These are phyloP conservation scores for Diuraphis noxia DNA, from an alignment of 1,140 invertebrate species.

Conservation along the genomic window DNA sequence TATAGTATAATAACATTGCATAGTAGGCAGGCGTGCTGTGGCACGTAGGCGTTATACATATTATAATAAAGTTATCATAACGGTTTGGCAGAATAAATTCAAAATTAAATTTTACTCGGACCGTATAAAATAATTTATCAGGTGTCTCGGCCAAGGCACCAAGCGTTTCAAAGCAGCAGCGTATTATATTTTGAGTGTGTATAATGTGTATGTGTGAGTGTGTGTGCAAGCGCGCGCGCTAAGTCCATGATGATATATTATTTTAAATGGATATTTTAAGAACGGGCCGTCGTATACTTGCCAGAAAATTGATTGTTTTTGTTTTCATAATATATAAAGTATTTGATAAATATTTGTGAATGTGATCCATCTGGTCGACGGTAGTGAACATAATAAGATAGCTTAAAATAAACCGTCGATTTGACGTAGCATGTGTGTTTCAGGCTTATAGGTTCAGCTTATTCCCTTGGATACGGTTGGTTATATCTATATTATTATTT, in stretches of 20 bases:
- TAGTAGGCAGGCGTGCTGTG: not conserved
- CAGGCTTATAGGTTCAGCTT: not conserved
- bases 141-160: no score
- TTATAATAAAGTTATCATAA: not conserved
- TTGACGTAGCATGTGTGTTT: slow-evolving; percentile 20
- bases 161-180: not conserved
- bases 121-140: not conserved
- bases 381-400: slow-evolving; percentile 4
- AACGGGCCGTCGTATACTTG: not conserved
- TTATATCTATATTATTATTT: not conserved
- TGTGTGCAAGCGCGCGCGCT: not conserved
- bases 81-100: not conserved
- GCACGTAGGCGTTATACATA: not conserved
- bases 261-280: slow-evolving; percentile 51
- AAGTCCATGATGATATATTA: slow-evolving; percentile 22
- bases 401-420: slow-evolving; percentile 44
- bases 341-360: slow-evolving; percentile 43
- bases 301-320: slow-evolving; percentile 53
- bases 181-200: not conserved
- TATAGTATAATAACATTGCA: not conserved
- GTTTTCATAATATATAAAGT: slow-evolving; percentile 36
- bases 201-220: no score
- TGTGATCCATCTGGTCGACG: slow-evolving; percentile 37
- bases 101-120: not conserved
- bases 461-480: not conserved